A percentile compares a stretch with the other conserved stretches of the same genome.
Conservation (phyloP, 2,888 invertebrate species). For the Phyto melanocephala region DNA sequence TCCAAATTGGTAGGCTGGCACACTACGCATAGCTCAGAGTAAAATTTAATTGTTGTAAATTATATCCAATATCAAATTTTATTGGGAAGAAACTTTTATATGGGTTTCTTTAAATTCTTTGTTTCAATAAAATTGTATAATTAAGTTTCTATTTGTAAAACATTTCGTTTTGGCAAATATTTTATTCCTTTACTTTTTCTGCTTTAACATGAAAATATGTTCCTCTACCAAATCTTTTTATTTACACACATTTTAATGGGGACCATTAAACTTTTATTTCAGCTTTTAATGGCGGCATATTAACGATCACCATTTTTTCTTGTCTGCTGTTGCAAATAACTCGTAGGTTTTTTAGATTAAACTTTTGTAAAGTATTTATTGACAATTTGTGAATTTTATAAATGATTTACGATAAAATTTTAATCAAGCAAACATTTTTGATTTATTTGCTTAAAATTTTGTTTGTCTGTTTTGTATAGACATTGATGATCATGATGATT, state of each 20-base stretch:
- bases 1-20: no score
- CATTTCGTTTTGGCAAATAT: no score
- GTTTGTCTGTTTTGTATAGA: background rate
- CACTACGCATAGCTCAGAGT: no score
- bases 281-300: constrained; percentile 28
- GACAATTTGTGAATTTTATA: constrained; percentile 59
- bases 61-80: no score
- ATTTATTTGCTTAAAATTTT: constrained; percentile 30
- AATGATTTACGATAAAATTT: constrained; percentile 44
- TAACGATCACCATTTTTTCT: constrained; percentile 49
- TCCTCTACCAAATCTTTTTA: constrained; percentile 16
- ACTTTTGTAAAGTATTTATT: constrained; percentile 53
- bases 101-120: no score
- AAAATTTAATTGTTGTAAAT: no score
- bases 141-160: no score
- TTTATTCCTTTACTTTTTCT: background rate
- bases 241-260: constrained; percentile 43
- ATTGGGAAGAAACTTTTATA: no score
- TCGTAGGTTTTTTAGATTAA: constrained; percentile 27
- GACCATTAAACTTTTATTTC: constrained; percentile 47
- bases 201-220: background rate
- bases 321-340: constrained; percentile 7
- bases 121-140: no score
- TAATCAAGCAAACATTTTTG: background rate
- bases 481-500: no score